Percentiles rank a stretch among this genome's conserved stretches.
phyloP scores from a whole-genome alignment of 1,140 invertebrate genomes.

The Lepidurus packardi region DNA sequence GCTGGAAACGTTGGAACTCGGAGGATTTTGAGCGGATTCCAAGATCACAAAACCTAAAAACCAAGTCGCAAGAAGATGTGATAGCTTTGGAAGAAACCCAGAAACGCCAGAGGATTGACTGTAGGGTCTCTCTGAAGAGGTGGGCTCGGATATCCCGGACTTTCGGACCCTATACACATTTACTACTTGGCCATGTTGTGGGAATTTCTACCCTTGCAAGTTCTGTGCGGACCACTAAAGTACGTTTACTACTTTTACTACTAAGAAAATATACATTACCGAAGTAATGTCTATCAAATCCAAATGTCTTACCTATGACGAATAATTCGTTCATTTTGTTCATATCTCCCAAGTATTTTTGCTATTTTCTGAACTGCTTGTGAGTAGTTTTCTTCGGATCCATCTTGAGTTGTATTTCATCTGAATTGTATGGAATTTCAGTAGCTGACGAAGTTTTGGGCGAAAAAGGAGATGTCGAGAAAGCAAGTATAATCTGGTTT shows the following conservation, averaged over 20 bases:
- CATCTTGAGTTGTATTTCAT: too few relatives aligned
- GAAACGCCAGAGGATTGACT: background rate
- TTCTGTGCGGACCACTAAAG: constrained; percentile 1
- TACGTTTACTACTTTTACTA: background rate
- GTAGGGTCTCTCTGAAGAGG: background rate
- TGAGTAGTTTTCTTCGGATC: too few relatives aligned
- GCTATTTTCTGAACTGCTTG: too few relatives aligned
- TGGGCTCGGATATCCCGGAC: background rate
- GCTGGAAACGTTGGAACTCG: too few relatives aligned
- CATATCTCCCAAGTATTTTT: too few relatives aligned
- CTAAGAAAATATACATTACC: too few relatives aligned
- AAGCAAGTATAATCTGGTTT: constrained; percentile 5
- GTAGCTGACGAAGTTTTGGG: too few relatives aligned
- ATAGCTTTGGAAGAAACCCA: background rate
- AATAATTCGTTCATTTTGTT: too few relatives aligned
- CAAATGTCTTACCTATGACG: too few relatives aligned
- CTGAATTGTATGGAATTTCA: too few relatives aligned
- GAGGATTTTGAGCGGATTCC: too few relatives aligned
- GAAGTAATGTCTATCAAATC: too few relatives aligned
- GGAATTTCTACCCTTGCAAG: background rate
- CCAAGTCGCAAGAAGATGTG: background rate
- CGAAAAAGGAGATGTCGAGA: background rate
- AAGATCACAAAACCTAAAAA: background rate
- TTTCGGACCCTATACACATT: background rate
- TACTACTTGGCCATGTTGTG: background rate